Evolutionary conservation across 2,113 vertebrate genomes (phyloP), one percentile per base, ranked within the genome.

Genomic region (Eolophus roseicapilla): DNA sequence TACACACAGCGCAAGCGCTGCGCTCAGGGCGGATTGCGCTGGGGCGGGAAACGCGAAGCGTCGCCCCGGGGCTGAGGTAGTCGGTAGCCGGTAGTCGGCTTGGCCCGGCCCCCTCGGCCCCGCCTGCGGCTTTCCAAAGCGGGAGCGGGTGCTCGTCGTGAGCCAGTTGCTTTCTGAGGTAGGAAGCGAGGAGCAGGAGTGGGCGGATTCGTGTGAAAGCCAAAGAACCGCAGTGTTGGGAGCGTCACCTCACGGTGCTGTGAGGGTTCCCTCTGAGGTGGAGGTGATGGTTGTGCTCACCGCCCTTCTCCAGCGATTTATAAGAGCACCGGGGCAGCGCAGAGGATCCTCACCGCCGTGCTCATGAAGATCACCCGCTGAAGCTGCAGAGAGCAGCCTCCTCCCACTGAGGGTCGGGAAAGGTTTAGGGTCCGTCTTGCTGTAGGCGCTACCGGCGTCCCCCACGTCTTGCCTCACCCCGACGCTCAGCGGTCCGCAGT

Each of bases 11-110:
- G 86, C 92, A 73, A 68, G 92, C 86, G 68, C 53, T 1, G 8
- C 5, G 3, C 37, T 7, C 15, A 7, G 29, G 57, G 33, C 46
- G 8, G 4, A 13, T 33, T 3, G 29, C 28, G 39, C 17, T 10
- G 13, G 9, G 20, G 31, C 55, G 15, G 3, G 27, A 63, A 49
- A 71, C 29, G 68, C 10, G 79, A 78, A 69, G 68, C 6, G 8
- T 3, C 6, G 11, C 2, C 7, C 1, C 2, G 10, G 2, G 33
- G 33, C 0, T 0, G 21, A 1, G 23, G 28, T 2, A 11, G 41
- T 0, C 1, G 1, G 8, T 0, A 37, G 37, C 10, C 37, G 37
- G 37, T 4, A 24, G 3, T 9, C 0, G 2, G 25, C 10, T 9
- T 5, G 18, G 5, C 13, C 4, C 4, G 13, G 12, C 9, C 33